Evolutionary conservation across 1,140 invertebrate genomes (phyloP).

Genomic region (Daktulosphaira vitifoliae): DNA sequence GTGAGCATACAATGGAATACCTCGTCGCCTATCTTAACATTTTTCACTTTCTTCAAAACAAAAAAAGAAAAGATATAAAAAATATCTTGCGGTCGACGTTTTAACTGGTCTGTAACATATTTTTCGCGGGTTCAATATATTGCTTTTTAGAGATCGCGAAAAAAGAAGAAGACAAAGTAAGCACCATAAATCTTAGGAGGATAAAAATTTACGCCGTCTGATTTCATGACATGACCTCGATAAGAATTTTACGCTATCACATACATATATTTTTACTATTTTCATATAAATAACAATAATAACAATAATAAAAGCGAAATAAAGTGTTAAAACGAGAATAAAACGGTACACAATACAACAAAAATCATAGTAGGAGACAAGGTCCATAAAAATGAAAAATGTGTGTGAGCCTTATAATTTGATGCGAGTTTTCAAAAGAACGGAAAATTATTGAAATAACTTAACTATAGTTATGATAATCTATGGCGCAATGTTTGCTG

Average conservation of each 20-base stretch:
- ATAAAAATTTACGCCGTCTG: slow-evolving; percentile 30
- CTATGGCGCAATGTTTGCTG: too few species aligned
- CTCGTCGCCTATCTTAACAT: background rate
- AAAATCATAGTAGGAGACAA: slow-evolving; percentile 15
- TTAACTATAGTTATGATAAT: background rate
- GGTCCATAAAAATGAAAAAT: slow-evolving; percentile 26
- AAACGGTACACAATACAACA: slow-evolving; percentile 11
- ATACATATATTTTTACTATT: slow-evolving; percentile 11
- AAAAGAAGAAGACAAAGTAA: slow-evolving; percentile 14
- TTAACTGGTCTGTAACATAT: slow-evolving; percentile 30
- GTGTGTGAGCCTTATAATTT: slow-evolving; percentile 15
- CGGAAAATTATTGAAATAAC: background rate
- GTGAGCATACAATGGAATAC: background rate
- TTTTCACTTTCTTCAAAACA: slow-evolving; percentile 21
- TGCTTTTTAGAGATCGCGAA: background rate
- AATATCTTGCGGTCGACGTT: slow-evolving; percentile 31
- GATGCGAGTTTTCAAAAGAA: background rate
- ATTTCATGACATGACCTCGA: slow-evolving; percentile 28
- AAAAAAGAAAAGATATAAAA: slow-evolving; percentile 12
- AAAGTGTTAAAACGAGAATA: slow-evolving; percentile 10
- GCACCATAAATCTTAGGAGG: slow-evolving; percentile 22
- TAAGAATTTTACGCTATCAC: slow-evolving; percentile 30
- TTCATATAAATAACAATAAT: slow-evolving; percentile 33
- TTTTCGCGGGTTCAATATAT: slow-evolving; percentile 25
- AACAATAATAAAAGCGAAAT: slow-evolving; percentile 11